These are phyloP conservation scores for Arremon brunneinucha DNA, from an alignment of 2,797 vertebrate genomes.

Conservation along the genomic window DNA sequence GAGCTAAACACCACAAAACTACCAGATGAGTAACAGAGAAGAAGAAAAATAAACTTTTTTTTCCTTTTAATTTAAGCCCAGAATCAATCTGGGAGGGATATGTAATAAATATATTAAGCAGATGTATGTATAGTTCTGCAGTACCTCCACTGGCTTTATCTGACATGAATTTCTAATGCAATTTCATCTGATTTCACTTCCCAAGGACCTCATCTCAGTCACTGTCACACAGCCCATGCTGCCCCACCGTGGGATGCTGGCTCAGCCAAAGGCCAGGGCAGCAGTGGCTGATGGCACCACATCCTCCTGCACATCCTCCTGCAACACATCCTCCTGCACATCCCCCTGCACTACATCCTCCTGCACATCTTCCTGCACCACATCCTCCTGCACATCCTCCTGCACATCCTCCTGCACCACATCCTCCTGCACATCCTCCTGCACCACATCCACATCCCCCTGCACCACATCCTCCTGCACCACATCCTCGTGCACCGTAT, in stretches of 20 bases:
- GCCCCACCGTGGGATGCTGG: accelerated
- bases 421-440: too few relatives aligned
- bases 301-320: neutral
- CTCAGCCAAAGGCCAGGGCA: neutral
- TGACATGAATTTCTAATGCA: conserved; percentile 43
- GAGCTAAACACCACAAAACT: neutral
- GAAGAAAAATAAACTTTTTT: neutral
- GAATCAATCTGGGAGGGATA: neutral
- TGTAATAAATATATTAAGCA: conserved; percentile 31
- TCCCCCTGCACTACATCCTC: neutral
- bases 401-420: too few relatives aligned
- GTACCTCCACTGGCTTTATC: neutral
- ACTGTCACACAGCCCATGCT: neutral
- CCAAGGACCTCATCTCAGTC: neutral
- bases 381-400: neutral
- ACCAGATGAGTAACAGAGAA: neutral
- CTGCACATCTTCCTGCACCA: neutral
- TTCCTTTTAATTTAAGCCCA: neutral
- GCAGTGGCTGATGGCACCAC: neutral
- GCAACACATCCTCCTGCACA: neutral
- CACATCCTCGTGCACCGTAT: too few relatives aligned
- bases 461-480: too few relatives aligned
- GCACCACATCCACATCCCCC: too few relatives aligned
- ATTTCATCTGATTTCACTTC: conserved; percentile 36
- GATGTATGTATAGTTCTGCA: neutral